These are phyloP conservation scores for Probaryconus sp. DNA, from an alignment of 1,140 invertebrate genomes.

Conservation along the genomic window DNA sequence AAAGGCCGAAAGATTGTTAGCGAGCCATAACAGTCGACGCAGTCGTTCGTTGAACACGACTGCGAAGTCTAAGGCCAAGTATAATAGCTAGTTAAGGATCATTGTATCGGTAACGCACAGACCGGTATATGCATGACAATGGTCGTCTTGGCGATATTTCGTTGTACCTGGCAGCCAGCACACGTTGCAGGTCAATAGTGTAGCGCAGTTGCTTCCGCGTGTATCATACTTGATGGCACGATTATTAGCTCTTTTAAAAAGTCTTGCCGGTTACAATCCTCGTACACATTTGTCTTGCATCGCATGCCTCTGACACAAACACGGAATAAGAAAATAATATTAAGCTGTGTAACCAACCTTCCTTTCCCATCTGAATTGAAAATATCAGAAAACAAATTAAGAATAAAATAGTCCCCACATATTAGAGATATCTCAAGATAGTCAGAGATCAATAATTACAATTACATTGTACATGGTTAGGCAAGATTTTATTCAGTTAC, in stretches of 20 bases:
- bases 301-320: too few species aligned
- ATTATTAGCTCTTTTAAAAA: conserved; percentile 45
- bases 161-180: conserved; percentile 1
- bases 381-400: too few species aligned
- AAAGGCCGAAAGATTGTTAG: conserved; percentile 59
- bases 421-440: too few species aligned
- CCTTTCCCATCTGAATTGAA: too few species aligned
- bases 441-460: too few species aligned
- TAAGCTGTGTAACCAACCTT: too few species aligned
- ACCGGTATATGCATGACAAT: conserved; percentile 72
- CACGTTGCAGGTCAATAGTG: conserved; percentile 46
- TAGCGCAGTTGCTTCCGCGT: conserved; percentile 48
- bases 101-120: conserved; percentile 69
- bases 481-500: too few species aligned
- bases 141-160: conserved; percentile 58
- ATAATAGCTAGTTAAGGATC: conserved; percentile 75
- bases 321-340: too few species aligned
- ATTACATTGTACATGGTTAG: too few species aligned
- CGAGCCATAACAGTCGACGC: conserved; percentile 55
- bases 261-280: conserved; percentile 21
- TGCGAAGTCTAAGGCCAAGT: conserved; percentile 33
- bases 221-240: conserved; percentile 44
- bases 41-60: conserved; percentile 51
- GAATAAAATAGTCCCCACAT: too few species aligned
- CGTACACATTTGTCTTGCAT: conserved; percentile 30